A percentile compares a stretch with the other conserved stretches of the same genome.
phyloP scores from a whole-genome alignment of 2,113 vertebrate species.

The Aplodontia rufa region DNA sequence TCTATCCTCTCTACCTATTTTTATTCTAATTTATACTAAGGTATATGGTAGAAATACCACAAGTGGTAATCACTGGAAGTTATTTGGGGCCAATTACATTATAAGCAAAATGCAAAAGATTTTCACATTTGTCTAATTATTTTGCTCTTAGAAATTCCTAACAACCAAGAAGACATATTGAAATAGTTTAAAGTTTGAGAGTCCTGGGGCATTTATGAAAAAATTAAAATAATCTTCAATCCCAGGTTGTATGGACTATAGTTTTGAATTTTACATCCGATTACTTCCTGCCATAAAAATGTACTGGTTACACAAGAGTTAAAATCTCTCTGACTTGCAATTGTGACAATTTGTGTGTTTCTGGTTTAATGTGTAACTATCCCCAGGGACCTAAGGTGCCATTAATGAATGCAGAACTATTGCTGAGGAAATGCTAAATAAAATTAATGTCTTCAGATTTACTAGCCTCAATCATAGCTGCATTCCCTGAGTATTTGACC shows the following conservation, averaged over 20 bases:
- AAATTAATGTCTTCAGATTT: slow-evolving; percentile 76
- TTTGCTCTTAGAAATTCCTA: background rate
- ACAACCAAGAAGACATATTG: background rate
- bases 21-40: background rate
- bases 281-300: background rate
- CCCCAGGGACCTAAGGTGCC: slow-evolving; percentile 56
- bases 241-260: background rate
- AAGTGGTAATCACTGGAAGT: background rate
- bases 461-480: slow-evolving; percentile 53
- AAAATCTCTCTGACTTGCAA: slow-evolving; percentile 57
- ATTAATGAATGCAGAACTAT: slow-evolving; percentile 71
- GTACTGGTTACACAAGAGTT: slow-evolving; percentile 49
- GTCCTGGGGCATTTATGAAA: background rate
- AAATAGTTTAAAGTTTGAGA: background rate
- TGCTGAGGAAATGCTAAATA: slow-evolving; percentile 72
- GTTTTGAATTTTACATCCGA: background rate
- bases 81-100: background rate
- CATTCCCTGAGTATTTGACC: slow-evolving; percentile 38
- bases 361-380: slow-evolving; percentile 62
- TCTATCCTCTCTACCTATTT: background rate
- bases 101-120: background rate
- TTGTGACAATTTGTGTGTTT: slow-evolving; percentile 50
- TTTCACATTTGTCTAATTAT: background rate
- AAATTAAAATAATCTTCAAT: background rate
- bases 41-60: background rate